Conservation (phyloP, 2,888 invertebrate genomes). For the Morpho helenor region DNA sequence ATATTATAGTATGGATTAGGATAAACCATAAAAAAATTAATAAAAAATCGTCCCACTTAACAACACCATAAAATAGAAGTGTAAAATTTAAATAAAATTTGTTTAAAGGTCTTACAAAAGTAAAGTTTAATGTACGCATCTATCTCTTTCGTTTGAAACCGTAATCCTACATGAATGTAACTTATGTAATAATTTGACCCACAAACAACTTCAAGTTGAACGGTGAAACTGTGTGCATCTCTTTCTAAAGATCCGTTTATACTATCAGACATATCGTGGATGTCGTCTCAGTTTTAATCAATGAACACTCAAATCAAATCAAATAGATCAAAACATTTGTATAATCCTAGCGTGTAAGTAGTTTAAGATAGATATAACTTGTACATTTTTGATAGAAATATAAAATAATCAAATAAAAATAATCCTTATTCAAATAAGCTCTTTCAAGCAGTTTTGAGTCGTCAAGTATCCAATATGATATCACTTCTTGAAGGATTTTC, state of each 20-base stretch:
- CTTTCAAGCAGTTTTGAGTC: too few relatives aligned
- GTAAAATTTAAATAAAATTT: not conserved
- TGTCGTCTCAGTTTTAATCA: not conserved
- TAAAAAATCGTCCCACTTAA: not conserved
- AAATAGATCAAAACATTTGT: too few relatives aligned
- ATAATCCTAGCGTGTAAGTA: too few relatives aligned
- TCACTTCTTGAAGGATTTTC: too few relatives aligned
- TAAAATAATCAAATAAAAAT: too few relatives aligned
- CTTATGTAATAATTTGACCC: constrained; percentile 16
- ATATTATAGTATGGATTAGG: too few relatives aligned
- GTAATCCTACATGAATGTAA: constrained; percentile 7
- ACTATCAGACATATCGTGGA: constrained; percentile 1
- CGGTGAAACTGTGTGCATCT: constrained; percentile 12
- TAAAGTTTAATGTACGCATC: constrained; percentile 10
- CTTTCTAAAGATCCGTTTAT: constrained; percentile 12
- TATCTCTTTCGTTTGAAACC: not conserved
- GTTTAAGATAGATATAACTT: too few relatives aligned
- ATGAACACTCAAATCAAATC: too few relatives aligned
- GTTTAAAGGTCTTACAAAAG: constrained; percentile 2
- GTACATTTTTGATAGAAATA: too few relatives aligned
- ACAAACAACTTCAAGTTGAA: constrained; percentile 14
- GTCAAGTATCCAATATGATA: too few relatives aligned
- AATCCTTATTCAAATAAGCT: too few relatives aligned
- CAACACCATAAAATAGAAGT: not conserved
- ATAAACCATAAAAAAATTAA: not conserved